These are phyloP conservation scores for Seriola quinqueradiata DNA, from an alignment of 2,113 vertebrate species.

Conservation along the genomic window DNA sequence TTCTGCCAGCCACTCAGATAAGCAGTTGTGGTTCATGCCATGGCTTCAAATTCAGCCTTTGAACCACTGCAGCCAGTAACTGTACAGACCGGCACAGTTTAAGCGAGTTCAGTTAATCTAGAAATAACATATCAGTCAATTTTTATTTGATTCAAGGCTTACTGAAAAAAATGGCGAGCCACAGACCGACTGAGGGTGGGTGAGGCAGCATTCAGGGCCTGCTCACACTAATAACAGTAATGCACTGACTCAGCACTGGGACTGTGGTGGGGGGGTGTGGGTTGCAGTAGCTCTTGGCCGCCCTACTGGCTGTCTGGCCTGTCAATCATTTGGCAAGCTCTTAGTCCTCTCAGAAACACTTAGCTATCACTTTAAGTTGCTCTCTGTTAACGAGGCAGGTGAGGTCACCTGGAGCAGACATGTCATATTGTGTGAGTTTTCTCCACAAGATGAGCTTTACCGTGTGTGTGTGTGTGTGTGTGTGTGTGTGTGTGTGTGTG, in stretches of 20 bases:
- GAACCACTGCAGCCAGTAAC: constrained; percentile 17
- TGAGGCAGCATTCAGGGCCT: constrained; percentile 51
- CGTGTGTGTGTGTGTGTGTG: too few relatives aligned
- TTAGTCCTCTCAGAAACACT: constrained; percentile 29
- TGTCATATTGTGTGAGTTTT: neutral
- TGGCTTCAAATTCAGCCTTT: constrained; percentile 23
- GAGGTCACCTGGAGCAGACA: constrained; percentile 25
- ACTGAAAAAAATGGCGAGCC: constrained; percentile 11
- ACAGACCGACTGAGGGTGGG: constrained; percentile 35
- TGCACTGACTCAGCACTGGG: constrained; percentile 79
- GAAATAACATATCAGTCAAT: constrained; percentile 47
- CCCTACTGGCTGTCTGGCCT: constrained; percentile 51
- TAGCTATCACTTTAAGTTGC: constrained; percentile 31
- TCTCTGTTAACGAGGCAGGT: constrained; percentile 10
- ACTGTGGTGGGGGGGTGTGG: constrained; percentile 32
- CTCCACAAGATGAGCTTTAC: neutral
- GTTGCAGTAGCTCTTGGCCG: constrained; percentile 61
- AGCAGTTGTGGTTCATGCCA: constrained; percentile 18
- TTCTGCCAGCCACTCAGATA: neutral
- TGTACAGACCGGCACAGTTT: neutral
- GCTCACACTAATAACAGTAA: constrained; percentile 74
- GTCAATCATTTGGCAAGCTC: constrained; percentile 56
- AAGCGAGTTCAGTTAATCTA: constrained; percentile 40
- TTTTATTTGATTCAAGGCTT: constrained; percentile 46
- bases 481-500: neutral